phyloP scores from a whole-genome alignment of 2,797 vertebrate species.

The Coracias cyanogaster region DNA sequence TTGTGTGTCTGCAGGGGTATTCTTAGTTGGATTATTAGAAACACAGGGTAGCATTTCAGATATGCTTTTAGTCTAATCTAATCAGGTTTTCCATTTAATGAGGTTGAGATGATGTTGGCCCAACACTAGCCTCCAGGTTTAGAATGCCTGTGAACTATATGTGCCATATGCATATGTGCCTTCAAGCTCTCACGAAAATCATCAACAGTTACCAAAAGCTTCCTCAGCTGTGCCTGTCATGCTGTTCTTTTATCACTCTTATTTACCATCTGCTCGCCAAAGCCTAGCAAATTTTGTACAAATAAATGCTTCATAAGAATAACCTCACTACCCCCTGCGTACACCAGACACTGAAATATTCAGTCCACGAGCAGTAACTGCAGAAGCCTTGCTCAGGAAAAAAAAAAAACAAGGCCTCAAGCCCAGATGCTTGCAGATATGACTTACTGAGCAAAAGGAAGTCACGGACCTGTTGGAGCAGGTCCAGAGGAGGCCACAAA shows the following conservation, averaged over 20 bases:
- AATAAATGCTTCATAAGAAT: too few species aligned
- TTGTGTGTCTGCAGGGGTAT: not conserved
- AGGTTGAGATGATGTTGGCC: not conserved
- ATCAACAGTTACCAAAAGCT: not conserved
- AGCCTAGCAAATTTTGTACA: too few species aligned
- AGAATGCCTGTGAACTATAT: too few species aligned
- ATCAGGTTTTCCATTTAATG: not conserved
- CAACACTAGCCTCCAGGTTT: too few species aligned
- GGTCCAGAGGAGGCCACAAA: too few species aligned
- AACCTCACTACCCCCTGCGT: too few species aligned
- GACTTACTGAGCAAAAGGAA: not conserved
- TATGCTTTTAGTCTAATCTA: not conserved
- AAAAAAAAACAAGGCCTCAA: not conserved
- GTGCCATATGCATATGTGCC: not conserved
- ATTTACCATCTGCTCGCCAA: not conserved
- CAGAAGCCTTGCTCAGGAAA: too few species aligned
- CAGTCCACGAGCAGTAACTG: too few species aligned
- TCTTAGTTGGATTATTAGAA: not conserved
- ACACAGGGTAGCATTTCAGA: not conserved
- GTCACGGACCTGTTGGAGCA: not conserved
- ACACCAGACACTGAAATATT: too few species aligned
- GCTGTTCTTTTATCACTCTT: not conserved
- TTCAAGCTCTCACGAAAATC: not conserved
- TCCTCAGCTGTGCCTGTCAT: not conserved
- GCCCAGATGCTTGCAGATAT: not conserved